Conservation (phyloP, 1,140 invertebrate genomes). For the Oncopeltus fasciatus region DNA sequence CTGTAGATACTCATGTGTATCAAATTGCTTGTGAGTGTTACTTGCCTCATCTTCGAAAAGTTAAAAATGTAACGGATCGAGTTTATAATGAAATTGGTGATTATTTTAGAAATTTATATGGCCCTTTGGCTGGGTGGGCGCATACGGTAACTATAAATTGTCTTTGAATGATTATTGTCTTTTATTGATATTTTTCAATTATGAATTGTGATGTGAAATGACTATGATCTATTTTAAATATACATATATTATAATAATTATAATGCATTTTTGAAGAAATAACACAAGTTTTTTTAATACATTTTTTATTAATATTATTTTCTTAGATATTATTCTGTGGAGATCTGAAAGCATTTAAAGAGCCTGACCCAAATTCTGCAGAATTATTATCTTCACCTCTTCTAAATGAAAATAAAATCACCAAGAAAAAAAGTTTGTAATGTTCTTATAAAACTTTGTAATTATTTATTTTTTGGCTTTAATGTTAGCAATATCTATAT, state of each 20-base stretch:
- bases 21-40: conserved; percentile 76
- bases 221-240: too few relatives aligned
- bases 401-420: too few relatives aligned
- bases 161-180: too few relatives aligned
- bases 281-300: background rate
- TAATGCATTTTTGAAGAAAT: too few relatives aligned
- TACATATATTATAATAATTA: too few relatives aligned
- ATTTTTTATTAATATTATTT: conserved; percentile 15
- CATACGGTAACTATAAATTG: conserved; percentile 51
- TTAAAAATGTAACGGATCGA: conserved; percentile 69
- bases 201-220: too few relatives aligned
- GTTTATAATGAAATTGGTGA: conserved; percentile 73
- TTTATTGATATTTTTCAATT: too few relatives aligned
- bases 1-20: conserved; percentile 93
- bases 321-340: conserved; percentile 61
- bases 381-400: too few relatives aligned
- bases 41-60: conserved; percentile 55
- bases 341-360: conserved; percentile 52
- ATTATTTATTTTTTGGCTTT: too few relatives aligned
- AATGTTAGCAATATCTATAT: background rate
- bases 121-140: conserved; percentile 84
- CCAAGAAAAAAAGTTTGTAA: too few relatives aligned
- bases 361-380: too few relatives aligned
- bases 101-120: conserved; percentile 69
- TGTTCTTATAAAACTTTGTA: too few relatives aligned